Percentiles rank a stretch among this genome's conserved stretches.
Conservation (phyloP, 2,797 vertebrate species). For the Lophius americanus region DNA sequence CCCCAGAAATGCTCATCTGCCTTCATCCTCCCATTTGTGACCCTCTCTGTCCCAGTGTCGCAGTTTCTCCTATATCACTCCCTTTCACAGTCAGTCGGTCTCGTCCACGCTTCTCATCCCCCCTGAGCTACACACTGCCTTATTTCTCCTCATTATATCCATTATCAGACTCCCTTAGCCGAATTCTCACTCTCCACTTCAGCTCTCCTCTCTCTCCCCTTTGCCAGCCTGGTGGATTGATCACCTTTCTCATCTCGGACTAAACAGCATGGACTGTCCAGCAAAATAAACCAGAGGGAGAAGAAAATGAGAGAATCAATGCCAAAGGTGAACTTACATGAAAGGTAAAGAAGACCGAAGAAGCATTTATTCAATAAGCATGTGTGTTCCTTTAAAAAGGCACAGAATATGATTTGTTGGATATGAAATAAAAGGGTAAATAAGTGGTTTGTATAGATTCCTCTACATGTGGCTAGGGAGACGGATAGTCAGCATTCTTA, state of each 20-base stretch:
- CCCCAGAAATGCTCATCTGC: constrained; percentile 42
- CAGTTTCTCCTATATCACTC: constrained; percentile 42
- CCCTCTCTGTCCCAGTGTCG: constrained; percentile 35
- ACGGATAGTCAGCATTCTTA: background rate
- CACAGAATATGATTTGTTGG: too few relatives aligned
- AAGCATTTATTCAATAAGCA: constrained; percentile 22
- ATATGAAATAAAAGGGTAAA: too few relatives aligned
- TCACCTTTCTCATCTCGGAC: constrained; percentile 37
- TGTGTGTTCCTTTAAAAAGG: constrained; percentile 2
- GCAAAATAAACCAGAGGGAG: constrained; percentile 25
- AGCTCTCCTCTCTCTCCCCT: constrained; percentile 26
- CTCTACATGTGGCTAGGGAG: too few relatives aligned
- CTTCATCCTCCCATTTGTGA: constrained; percentile 42
- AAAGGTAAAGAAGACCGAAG: constrained; percentile 6
- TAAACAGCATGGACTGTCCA: constrained; percentile 32
- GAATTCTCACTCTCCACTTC: constrained; percentile 26
- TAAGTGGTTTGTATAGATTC: background rate
- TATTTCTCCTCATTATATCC: constrained; percentile 52
- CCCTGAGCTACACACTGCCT: background rate
- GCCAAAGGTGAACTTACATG: constrained; percentile 9
- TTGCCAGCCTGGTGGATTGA: constrained; percentile 51
- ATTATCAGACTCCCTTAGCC: constrained; percentile 36
- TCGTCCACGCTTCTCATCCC: constrained; percentile 18
- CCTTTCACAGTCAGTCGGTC: constrained; percentile 3
- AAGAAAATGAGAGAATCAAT: constrained; percentile 13